Evolutionary conservation across 2,888 invertebrate species (phyloP), one percentile per base, ranked within the genome.

Genomic region (Limnephilus lunatus): DNA sequence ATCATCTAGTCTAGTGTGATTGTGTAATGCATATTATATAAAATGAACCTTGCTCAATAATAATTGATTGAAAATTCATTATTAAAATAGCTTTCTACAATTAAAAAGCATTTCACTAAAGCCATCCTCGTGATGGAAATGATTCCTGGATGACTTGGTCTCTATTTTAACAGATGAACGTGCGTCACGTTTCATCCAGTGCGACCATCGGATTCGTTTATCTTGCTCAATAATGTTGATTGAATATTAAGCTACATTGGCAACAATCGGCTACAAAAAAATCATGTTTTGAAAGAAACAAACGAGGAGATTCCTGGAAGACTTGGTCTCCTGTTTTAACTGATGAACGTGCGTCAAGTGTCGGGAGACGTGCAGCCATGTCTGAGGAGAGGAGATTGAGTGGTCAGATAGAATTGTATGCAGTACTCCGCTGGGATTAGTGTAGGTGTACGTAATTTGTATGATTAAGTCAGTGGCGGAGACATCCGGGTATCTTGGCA

Each of bases 401-500:
- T 68, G 68, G 25, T 68, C 68, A 19, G 68, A 68, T 68, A 68
- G 68, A 68, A 68, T 68, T 68, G 68, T 68, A 68, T 68, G 68
- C 68, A 7, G 68, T 68, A 68, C 68, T 68, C 25, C n/a, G 68
- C 68, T 68, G 25, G 25, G 68, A 68, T 68, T 25, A 68, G 9
- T 68, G 68, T 68, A 68, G 68, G 68, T n/a, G 68, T 68, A 68
- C 68, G 68, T n/a, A 68, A 68, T 68, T 68, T 68, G n/a, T 68
- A 7, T 25, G 68, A 68, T 68, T 25, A 25, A 68, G 25, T 68
- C 68, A 68, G 25, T 68, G 25, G 68, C 68, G 68, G 68, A 68
- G 68, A 68, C 68, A 68, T 68, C 68, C 68, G 68, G 68, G 68
- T n/a, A 1, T 25, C 25, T 68, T 25, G n/a, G 68, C 68, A 68